phyloP scores from a whole-genome alignment of 37 sponge, comb jelly and placozoan species.

The Eunapius fragilis region DNA sequence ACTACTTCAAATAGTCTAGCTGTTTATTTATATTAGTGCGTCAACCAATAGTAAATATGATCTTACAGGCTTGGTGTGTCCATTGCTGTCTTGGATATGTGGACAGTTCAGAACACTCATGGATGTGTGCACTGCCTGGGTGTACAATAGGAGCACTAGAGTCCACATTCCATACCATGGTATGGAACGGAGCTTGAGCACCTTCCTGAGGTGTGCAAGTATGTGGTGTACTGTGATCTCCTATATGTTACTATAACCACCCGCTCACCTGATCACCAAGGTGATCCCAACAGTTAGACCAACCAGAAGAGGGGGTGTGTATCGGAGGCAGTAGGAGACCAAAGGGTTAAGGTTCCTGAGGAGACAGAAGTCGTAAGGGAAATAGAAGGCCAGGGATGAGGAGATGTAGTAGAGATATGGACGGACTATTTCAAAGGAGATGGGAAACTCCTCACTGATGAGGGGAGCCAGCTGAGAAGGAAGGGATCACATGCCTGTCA shows the following conservation, averaged over 20 bases:
- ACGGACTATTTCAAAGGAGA: constrained; percentile 56
- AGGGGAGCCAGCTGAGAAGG: constrained; percentile 55
- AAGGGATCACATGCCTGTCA: constrained; percentile 7
- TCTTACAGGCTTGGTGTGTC: background rate
- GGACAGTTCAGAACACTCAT: constrained; percentile 66
- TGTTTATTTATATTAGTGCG: too few species aligned
- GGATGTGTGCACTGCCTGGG: constrained; percentile 63
- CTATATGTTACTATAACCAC: background rate
- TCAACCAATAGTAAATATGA: too few species aligned
- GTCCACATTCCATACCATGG: constrained; percentile 62
- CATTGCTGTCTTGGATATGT: constrained; percentile 18
- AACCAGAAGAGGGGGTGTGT: constrained; percentile 49
- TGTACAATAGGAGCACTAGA: constrained; percentile 53
- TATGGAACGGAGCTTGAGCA: constrained; percentile 4
- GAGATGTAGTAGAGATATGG: constrained; percentile 56
- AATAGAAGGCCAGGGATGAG: constrained; percentile 62
- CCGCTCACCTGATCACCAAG: constrained; percentile 3
- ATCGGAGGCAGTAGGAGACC: constrained; percentile 47
- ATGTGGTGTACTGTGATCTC: background rate
- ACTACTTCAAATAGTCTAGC: too few species aligned
- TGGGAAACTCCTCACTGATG: constrained; percentile 43
- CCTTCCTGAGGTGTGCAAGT: background rate
- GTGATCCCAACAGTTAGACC: background rate
- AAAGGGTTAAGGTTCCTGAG: constrained; percentile 30
- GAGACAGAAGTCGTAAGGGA: constrained; percentile 84